These are phyloP conservation scores for Anneissia japonica DNA, from an alignment of 35 echinoderm and acorn worm genomes.

Conservation along the genomic window DNA sequence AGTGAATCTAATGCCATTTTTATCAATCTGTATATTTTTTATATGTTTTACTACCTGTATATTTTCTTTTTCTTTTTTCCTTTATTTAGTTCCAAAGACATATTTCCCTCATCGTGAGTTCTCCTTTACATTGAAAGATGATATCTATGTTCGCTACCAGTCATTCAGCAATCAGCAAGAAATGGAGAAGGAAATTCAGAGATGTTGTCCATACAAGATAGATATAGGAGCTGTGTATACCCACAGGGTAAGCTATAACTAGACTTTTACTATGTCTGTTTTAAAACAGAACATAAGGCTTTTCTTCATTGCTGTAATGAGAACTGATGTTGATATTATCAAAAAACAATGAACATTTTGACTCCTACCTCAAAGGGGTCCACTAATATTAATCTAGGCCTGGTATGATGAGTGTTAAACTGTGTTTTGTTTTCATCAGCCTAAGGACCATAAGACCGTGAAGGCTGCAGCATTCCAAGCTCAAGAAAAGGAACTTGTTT, in stretches of 20 bases:
- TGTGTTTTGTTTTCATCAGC: slow-evolving; percentile 34
- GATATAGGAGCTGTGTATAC: slow-evolving; percentile 96
- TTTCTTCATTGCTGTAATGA: too few species aligned
- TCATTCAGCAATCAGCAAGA: slow-evolving; percentile 88
- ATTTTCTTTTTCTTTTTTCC: slow-evolving; percentile 11
- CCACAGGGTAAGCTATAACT: slow-evolving; percentile 59
- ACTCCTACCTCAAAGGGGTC: too few species aligned
- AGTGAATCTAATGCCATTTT: too few species aligned
- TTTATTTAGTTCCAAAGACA: slow-evolving; percentile 68
- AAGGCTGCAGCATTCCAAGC: slow-evolving; percentile 94
- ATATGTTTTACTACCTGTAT: neutral
- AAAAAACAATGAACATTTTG: neutral
- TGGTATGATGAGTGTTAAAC: too few species aligned
- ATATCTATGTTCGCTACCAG: slow-evolving; percentile 94
- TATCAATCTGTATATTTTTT: too few species aligned
- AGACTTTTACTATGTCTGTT: neutral
- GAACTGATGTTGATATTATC: too few species aligned
- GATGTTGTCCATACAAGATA: slow-evolving; percentile 95
- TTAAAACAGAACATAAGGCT: neutral
- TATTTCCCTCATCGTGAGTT: slow-evolving; percentile 93
- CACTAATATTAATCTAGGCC: too few species aligned
- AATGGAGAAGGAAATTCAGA: slow-evolving; percentile 98
- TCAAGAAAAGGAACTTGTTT: slow-evolving; percentile 89
- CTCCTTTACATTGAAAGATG: slow-evolving; percentile 96
- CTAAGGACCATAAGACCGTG: slow-evolving; percentile 89